Evolutionary conservation across 2,888 invertebrate genomes (phyloP), one percentile per base, ranked within the genome.

Genomic region (Kryphioiulus occultus): DNA sequence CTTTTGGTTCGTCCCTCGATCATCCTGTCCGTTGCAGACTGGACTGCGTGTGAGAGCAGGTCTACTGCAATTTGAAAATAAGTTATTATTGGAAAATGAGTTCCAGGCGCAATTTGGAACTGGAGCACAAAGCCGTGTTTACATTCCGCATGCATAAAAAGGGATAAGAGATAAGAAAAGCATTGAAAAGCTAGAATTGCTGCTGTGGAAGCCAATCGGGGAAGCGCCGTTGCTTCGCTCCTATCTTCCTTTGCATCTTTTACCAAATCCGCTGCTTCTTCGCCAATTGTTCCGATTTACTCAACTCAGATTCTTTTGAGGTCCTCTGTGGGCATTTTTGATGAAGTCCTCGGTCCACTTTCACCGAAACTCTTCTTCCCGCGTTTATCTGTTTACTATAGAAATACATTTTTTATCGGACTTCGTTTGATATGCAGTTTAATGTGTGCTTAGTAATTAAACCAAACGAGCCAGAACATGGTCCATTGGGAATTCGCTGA

Each of bases 81-180:
- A 68, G 26, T 68, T 68, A 68, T 68, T 68, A 68, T 68, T 68
- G 68, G 68, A 26, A 68, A 68, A 68, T 68, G 68, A 68, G 68
- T 26, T 47, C n/a, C 10, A 68, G 68, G 68, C 68, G 68, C 22
- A 68, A 68, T 59, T 68, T 68, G 26, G 68, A 26, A 68, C 26
- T 68, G 26, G 68, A 68, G 68, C 68, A 68, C 68, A 68, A 68
- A 68, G 68, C 68, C 68, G 26, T 68, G 68, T 68, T 68, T 68
- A 68, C 68, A 68, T 68, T 68, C 68, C 26, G 68, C 68, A 68
- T 68, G 26, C 68, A 68, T 68, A 68, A 68, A 68, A 68, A 68
- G 68, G 68, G 68, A 68, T 68, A 68, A 68, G 68, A 68, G 68
- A 68, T 68, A 68, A 68, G 68, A 68, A 68, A 68, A 68, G 68